These are phyloP conservation scores for Haemorhous mexicanus DNA, from an alignment of 2,113 vertebrate species.

Conservation along the genomic window DNA sequence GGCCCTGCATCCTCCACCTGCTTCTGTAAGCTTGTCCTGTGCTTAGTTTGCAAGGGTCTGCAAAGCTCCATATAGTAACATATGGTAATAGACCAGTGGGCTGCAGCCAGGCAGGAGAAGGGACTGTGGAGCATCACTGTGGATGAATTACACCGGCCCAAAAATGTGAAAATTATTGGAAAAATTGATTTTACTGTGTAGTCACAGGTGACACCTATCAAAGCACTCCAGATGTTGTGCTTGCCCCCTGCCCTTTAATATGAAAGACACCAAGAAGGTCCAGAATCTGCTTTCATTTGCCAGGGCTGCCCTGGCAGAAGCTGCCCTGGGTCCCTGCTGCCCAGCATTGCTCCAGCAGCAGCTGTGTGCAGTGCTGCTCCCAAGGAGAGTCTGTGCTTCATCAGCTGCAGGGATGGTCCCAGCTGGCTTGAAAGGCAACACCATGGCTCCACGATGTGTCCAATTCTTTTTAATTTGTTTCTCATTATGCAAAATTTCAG, in stretches of 20 bases:
- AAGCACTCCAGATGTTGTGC: not conserved
- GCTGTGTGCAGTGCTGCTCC: not conserved
- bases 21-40: not conserved
- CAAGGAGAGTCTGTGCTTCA: not conserved
- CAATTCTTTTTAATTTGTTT: not conserved
- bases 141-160: not conserved
- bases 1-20: not conserved
- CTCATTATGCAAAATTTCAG: not conserved
- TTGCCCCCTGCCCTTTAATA: not conserved
- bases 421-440: not conserved
- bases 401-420: not conserved
- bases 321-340: not conserved
- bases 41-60: not conserved
- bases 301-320: not conserved
- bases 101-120: not conserved
- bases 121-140: not conserved
- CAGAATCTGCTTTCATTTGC: not conserved
- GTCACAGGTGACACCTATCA: not conserved
- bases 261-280: not conserved
- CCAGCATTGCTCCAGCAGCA: not conserved
- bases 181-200: not conserved
- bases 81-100: not conserved
- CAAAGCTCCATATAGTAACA: rapidly evolving
- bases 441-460: rapidly evolving
- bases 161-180: not conserved